Evolutionary conservation across 1,140 invertebrate genomes (phyloP), one percentile per base, ranked within the genome.

Genomic region (Sminthurides bifidus): DNA sequence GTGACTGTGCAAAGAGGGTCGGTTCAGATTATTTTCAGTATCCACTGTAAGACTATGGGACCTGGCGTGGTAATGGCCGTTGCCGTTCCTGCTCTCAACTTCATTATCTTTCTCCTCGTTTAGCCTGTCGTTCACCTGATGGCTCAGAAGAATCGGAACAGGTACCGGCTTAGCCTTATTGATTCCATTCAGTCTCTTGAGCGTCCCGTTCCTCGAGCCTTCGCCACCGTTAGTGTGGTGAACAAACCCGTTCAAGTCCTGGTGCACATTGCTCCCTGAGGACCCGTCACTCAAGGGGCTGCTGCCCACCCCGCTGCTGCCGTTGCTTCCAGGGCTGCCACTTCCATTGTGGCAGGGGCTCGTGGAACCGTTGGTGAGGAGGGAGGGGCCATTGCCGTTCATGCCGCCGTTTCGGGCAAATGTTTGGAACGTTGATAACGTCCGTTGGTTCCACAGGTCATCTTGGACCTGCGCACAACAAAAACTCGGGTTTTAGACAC

Each of bases 381-480:
- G 40, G 37, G 33, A 31, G 38, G 24, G 30, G 38, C 29, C 33
- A 44, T 21, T 46, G 48, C 46, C 17, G 43, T 26, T 43, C 45
- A 26, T 58, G 24, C 30, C 26, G 27, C 52, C 35, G 31, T 45
- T 46, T 26, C 68, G 61, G 26, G 66, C 63, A 54, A 71, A 71
- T 15, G 69, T 71, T 38, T 69, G 69, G 60, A 71, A 71, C 27
- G 62, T 69, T 19, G 68, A 69, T n/a, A 71, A 55, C 30, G 64
- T 68, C 17, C 69, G 65, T 26, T 68, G 65, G 46, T 66, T 67
- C 69, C 68, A 71, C 58, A 63, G 53, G 55, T 68, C 68, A 45
- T 64, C 65, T 67, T 70, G 66, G n/a, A 61, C 33, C n/a, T n/a
- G n/a, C n/a, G n/a, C n/a, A n/a, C n/a, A n/a, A n/a, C n/a, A n/a